A percentile compares a stretch with the other conserved stretches of the same genome.
phyloP scores from a whole-genome alignment of 2,888 invertebrate species.

The Protonemura montana region DNA sequence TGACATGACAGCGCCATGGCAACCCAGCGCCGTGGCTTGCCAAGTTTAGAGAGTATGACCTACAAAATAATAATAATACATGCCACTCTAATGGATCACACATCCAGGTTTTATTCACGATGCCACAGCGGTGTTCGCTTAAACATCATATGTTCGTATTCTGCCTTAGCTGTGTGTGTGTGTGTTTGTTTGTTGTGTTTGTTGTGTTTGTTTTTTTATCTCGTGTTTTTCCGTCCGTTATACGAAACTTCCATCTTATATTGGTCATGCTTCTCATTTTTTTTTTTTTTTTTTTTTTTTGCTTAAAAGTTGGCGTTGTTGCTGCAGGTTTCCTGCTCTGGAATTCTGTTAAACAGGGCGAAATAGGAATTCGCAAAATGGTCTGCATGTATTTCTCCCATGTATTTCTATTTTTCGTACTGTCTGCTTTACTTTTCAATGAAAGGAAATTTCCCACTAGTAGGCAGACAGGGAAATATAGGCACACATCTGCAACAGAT shows the following conservation, averaged over 20 bases:
- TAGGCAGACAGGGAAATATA: neutral
- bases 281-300: neutral
- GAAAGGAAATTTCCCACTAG: neutral
- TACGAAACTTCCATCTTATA: neutral
- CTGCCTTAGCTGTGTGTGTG: neutral
- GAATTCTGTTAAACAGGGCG: neutral
- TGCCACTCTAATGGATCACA: constrained; percentile 4
- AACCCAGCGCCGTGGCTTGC: neutral
- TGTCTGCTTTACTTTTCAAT: neutral
- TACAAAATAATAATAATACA: neutral
- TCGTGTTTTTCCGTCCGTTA: neutral
- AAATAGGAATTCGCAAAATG: neutral
- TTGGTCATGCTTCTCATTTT: neutral
- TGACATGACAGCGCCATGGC: neutral
- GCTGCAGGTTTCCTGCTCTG: neutral
- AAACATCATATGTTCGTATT: neutral
- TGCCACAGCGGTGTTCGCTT: neutral
- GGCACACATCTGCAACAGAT: neutral
- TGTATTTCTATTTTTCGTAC: neutral
- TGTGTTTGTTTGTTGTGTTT: too few relatives aligned
- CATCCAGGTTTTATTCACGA: neutral
- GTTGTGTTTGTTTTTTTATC: neutral
- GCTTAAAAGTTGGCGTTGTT: neutral
- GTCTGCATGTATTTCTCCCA: neutral
- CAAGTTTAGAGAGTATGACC: neutral